Evolutionary conservation across 2,888 invertebrate species (phyloP).

Genomic region (Lepidocyrtoides sp.): DNA sequence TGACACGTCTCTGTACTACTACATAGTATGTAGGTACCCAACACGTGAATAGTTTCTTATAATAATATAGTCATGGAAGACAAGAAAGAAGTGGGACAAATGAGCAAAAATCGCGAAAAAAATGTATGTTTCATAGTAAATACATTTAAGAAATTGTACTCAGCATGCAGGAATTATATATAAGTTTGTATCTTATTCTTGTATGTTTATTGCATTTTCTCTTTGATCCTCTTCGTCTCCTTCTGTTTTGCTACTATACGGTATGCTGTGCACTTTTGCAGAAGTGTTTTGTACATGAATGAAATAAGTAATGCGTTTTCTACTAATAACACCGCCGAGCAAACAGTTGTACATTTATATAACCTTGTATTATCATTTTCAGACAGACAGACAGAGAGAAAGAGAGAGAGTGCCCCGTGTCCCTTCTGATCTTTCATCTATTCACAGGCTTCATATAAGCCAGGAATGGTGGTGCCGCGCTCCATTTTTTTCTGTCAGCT

Average conservation of each 20-base stretch:
- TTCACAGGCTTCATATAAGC: neutral
- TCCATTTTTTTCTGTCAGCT: neutral
- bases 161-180: neutral
- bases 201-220: neutral
- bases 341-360: neutral
- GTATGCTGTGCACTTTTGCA: too few relatives aligned
- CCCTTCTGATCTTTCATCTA: conserved; percentile 20
- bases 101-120: too few relatives aligned
- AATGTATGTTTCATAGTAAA: too few relatives aligned
- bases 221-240: neutral
- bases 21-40: too few relatives aligned
- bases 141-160: neutral
- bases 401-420: conserved; percentile 7
- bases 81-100: too few relatives aligned
- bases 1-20: neutral
- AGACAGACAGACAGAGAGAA: too few relatives aligned
- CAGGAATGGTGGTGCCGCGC: neutral
- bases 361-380: conserved; percentile 1
- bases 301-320: neutral
- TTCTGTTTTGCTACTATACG: too few relatives aligned
- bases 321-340: neutral
- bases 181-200: too few relatives aligned
- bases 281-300: neutral
- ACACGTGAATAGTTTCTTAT: too few relatives aligned
- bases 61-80: too few relatives aligned